phyloP scores from a whole-genome alignment of 2,797 vertebrate species.

The Fratercula arctica region DNA sequence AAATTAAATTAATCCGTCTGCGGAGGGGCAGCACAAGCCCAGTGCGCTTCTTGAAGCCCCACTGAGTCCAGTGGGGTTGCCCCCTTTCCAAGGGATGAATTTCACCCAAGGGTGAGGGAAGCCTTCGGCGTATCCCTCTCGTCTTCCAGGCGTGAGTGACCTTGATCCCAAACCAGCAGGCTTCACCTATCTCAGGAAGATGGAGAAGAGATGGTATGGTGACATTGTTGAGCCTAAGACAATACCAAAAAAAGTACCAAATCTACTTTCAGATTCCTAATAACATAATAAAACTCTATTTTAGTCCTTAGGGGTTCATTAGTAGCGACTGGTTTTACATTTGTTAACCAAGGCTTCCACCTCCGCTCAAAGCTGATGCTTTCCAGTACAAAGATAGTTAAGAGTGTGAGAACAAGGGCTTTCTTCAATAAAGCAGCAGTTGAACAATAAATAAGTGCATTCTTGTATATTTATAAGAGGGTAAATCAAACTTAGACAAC shows the following conservation, averaged over 20 bases:
- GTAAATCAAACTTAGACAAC: slow-evolving; percentile 1
- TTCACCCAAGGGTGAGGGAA: background rate
- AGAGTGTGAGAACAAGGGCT: slow-evolving; percentile 1
- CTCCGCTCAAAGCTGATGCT: background rate
- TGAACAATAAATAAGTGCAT: slow-evolving; percentile 9
- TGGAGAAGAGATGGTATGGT: background rate
- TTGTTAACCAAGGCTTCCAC: background rate
- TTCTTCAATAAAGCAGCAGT: background rate
- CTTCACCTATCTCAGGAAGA: background rate
- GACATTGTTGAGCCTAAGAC: background rate
- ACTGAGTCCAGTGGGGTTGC: no score
- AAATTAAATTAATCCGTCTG: background rate
- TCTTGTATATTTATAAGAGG: slow-evolving; percentile 14
- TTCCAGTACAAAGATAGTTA: background rate
- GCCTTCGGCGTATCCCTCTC: background rate
- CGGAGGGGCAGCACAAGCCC: background rate
- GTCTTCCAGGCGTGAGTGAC: background rate
- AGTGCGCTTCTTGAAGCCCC: background rate
- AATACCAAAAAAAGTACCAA: background rate
- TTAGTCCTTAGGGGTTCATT: background rate
- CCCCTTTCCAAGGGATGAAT: background rate
- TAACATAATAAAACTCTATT: background rate
- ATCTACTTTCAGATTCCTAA: background rate
- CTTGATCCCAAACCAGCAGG: background rate
- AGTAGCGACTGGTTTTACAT: background rate